Percentiles rank a stretch among this genome's conserved stretches.
Evolutionary conservation across 2,113 vertebrate genomes (phyloP).

Genomic region (Gracilinanus agilis): DNA sequence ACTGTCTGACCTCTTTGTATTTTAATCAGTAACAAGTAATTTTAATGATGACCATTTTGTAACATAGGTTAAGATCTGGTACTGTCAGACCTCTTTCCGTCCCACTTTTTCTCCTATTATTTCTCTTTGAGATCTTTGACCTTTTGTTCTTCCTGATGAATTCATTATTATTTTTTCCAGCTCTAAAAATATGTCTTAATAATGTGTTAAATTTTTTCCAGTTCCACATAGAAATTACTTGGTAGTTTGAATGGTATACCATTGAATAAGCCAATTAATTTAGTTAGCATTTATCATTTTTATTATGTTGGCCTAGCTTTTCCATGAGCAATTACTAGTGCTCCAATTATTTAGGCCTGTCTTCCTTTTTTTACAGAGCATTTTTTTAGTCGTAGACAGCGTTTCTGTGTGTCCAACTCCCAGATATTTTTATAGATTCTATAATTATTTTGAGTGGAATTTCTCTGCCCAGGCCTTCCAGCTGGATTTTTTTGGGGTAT

Average conservation of each 20-base stretch:
- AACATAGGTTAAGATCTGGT: neutral
- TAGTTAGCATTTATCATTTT: neutral
- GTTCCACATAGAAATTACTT: neutral
- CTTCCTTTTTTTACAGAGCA: neutral
- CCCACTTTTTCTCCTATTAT: neutral
- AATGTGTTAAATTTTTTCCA: neutral
- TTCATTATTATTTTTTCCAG: neutral
- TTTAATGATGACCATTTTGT: neutral
- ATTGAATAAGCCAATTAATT: neutral
- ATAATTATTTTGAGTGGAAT: neutral
- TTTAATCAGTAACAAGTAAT: neutral
- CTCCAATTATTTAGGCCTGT: neutral
- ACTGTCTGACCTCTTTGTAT: neutral
- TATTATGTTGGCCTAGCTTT: neutral
- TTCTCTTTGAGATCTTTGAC: conserved; percentile 5
- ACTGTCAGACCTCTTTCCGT: neutral
- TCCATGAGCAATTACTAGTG: neutral
- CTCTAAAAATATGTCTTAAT: neutral
- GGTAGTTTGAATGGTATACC: neutral
- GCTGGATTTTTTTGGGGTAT: neutral
- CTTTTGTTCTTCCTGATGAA: neutral
- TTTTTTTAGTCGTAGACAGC: neutral
- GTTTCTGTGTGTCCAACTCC: neutral
- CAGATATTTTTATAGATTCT: neutral
- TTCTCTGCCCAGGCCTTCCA: neutral